Percentiles rank a stretch among this genome's conserved stretches.
These are phyloP conservation scores for Hippoglossus hippoglossus DNA, from an alignment of 2,797 vertebrate species.

Conservation along the genomic window DNA sequence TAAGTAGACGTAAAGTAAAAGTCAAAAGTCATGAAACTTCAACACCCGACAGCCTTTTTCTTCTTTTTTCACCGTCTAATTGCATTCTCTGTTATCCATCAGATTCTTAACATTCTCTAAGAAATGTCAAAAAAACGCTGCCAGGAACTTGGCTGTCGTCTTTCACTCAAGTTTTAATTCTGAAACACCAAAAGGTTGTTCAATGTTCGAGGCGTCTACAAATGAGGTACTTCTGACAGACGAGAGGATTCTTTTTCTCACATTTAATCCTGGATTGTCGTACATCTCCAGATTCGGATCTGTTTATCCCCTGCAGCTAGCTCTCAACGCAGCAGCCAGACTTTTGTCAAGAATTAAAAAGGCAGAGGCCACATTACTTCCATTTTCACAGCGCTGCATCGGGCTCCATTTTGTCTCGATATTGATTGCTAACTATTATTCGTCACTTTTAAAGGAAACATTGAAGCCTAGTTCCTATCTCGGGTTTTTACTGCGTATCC, in stretches of 20 bases:
- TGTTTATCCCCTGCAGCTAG: conserved; percentile 19
- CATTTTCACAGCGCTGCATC: no score
- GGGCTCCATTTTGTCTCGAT: background rate
- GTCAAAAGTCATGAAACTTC: background rate
- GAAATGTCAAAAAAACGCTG: conserved; percentile 22
- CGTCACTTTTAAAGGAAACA: background rate
- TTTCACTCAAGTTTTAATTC: conserved; percentile 25
- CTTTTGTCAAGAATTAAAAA: conserved; percentile 7
- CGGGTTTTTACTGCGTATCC: background rate
- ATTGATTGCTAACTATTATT: background rate
- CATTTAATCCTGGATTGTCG: conserved; percentile 13
- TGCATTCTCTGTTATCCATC: conserved; percentile 15
- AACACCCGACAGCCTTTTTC: background rate
- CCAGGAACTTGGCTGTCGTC: conserved; percentile 3
- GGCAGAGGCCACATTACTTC: background rate
- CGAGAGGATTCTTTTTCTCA: background rate
- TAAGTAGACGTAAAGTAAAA: background rate
- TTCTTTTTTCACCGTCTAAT: background rate
- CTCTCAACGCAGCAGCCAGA: conserved; percentile 4
- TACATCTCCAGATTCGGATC: conserved; percentile 5
- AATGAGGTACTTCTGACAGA: background rate
- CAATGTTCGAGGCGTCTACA: conserved; percentile 2
- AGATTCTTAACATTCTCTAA: conserved; percentile 8
- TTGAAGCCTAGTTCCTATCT: background rate
- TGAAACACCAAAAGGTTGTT: conserved; percentile 12